phyloP scores from a whole-genome alignment of 2,113 vertebrate genomes.

The Plestiodon gilberti region DNA sequence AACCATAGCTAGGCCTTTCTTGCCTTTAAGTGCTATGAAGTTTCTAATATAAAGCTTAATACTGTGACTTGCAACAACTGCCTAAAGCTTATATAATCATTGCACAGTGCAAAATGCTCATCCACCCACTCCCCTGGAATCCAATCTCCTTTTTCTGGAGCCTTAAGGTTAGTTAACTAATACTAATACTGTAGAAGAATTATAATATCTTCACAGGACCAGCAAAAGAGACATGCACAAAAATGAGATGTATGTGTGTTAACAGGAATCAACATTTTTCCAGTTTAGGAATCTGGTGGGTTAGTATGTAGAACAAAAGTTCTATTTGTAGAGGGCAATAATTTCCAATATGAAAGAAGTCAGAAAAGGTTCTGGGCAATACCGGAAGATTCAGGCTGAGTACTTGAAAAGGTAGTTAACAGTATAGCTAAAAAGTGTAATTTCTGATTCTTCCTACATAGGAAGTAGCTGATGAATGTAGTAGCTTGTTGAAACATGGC shows the following conservation, averaged over 20 bases:
- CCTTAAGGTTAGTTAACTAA: slow-evolving; percentile 52
- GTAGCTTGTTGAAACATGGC: slow-evolving; percentile 46
- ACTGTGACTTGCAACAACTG: slow-evolving; percentile 57
- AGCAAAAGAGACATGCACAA: not conserved
- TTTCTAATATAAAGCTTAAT: slow-evolving; percentile 52
- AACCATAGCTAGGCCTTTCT: slow-evolving; percentile 46
- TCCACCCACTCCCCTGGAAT: slow-evolving; percentile 33
- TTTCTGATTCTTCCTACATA: slow-evolving; percentile 31
- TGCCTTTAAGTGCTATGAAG: slow-evolving; percentile 43
- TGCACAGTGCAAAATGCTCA: slow-evolving; percentile 66
- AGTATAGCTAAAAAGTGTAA: slow-evolving; percentile 37
- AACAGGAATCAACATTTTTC: slow-evolving; percentile 22
- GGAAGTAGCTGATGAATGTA: not conserved
- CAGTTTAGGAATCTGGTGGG: not conserved
- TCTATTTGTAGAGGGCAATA: slow-evolving; percentile 8
- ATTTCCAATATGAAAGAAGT: not conserved
- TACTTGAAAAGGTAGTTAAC: slow-evolving; percentile 61
- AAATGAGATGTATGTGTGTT: not conserved
- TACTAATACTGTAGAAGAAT: slow-evolving; percentile 51
- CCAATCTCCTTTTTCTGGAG: slow-evolving; percentile 59
- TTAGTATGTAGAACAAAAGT: slow-evolving; percentile 9
- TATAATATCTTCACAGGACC: slow-evolving; percentile 29
- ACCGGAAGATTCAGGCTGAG: slow-evolving; percentile 4
- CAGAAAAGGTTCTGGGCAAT: not conserved
- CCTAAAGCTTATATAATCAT: slow-evolving; percentile 71